A percentile compares a stretch with the other conserved stretches of the same genome.
Conservation (phyloP, 2,888 invertebrate species). For the Pristionchus fissidentatus region DNA sequence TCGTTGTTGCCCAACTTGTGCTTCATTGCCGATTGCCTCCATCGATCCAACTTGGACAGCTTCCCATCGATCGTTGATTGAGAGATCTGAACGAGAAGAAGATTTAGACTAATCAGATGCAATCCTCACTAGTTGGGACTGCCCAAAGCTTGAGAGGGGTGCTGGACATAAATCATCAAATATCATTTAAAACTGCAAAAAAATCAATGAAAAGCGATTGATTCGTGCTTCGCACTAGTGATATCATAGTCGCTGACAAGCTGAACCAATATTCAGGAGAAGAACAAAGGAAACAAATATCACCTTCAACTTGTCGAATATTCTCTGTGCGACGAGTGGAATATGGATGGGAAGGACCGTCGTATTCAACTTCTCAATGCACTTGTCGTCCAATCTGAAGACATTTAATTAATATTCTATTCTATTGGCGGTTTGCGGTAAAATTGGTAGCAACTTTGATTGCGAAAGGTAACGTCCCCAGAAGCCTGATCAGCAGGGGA, state of each 20-base stretch:
- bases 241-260: no score
- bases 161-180: background rate
- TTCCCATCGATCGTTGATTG: conserved; percentile 61
- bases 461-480: no score
- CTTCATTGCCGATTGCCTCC: conserved; percentile 75
- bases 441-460: no score
- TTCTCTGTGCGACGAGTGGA: conserved; percentile 60
- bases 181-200: background rate
- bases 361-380: conserved; percentile 71
- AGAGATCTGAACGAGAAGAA: background rate
- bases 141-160: no score
- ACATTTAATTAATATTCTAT: background rate
- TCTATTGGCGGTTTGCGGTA: background rate
- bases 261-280: no score
- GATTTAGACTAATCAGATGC: background rate
- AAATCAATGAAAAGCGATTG: no score
- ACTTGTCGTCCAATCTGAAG: conserved; percentile 67
- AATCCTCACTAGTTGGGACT: background rate
- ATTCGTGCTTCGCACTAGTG: no score
- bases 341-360: conserved; percentile 70
- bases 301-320: conserved; percentile 63
- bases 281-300: no score
- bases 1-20: conserved; percentile 60
- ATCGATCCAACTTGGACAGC: conserved; percentile 67
- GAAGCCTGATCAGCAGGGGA: no score